Evolutionary conservation across 2,797 vertebrate species (phyloP).

Genomic region (Sebastes taczanowskii): DNA sequence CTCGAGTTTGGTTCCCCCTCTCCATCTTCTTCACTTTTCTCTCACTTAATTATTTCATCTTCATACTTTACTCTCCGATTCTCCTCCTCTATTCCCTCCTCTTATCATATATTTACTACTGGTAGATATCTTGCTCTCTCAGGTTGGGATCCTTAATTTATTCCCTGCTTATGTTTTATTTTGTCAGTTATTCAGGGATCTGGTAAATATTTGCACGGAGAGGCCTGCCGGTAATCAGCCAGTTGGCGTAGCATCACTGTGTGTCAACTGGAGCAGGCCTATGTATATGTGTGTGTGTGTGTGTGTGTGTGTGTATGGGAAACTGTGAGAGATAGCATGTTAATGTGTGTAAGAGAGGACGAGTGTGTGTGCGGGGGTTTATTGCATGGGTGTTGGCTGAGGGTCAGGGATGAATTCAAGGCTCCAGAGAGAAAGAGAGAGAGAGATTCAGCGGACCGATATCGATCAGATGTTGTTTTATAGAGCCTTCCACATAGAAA

Average conservation of each 20-base stretch:
- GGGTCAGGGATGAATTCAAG: slow-evolving; percentile 48
- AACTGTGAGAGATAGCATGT: background rate
- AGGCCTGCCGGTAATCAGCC: slow-evolving; percentile 48
- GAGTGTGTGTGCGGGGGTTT: background rate
- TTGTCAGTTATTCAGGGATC: slow-evolving; percentile 55
- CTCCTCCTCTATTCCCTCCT: background rate
- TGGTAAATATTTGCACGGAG: slow-evolving; percentile 65
- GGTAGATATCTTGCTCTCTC: slow-evolving; percentile 32
- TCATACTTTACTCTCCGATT: background rate
- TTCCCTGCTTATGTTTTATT: slow-evolving; percentile 66
- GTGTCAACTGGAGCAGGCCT: slow-evolving; percentile 41
- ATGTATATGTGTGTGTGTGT: background rate
- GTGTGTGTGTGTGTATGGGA: slow-evolving; percentile 6
- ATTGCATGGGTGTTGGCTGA: slow-evolving; percentile 22
- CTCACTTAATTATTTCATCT: slow-evolving; percentile 3
- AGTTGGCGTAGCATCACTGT: slow-evolving; percentile 53
- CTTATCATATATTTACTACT: slow-evolving; percentile 32
- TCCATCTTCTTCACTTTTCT: background rate
- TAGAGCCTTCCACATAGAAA: slow-evolving; percentile 45
- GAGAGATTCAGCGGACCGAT: slow-evolving; percentile 19
- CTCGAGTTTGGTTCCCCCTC: background rate
- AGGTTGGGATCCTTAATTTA: slow-evolving; percentile 43
- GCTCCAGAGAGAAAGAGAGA: slow-evolving; percentile 15
- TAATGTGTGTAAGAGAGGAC: background rate
- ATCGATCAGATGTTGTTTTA: slow-evolving; percentile 63